phyloP scores from a whole-genome alignment of 2,113 vertebrate species.

The Zeus faber region DNA sequence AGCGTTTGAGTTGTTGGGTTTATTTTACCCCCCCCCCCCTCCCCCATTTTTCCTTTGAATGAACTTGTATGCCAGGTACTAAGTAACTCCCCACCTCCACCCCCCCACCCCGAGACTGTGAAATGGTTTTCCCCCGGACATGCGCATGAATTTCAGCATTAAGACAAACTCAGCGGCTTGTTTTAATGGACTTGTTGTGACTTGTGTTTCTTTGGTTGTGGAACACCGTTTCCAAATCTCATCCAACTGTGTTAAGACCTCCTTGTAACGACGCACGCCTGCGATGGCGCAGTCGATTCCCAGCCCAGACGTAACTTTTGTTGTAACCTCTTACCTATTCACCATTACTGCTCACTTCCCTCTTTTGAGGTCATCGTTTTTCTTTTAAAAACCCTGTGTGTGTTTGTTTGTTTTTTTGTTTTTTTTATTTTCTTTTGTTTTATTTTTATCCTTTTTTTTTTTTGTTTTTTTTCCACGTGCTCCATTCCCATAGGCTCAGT shows the following conservation, averaged over 20 bases:
- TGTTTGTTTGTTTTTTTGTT: too few species aligned
- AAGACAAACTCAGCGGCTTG: constrained; percentile 59
- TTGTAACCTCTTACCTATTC: constrained; percentile 53
- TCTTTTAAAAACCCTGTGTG: constrained; percentile 47
- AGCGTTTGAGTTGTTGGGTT: too few species aligned
- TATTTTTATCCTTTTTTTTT: too few species aligned
- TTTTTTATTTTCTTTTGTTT: constrained; percentile 10
- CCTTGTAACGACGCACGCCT: constrained; percentile 10
- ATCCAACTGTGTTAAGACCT: too few species aligned
- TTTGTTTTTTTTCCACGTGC: constrained; percentile 11
- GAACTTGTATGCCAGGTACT: too few species aligned
- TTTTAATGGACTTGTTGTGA: constrained; percentile 51
- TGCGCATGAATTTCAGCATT: constrained; percentile 62
- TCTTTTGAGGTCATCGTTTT: constrained; percentile 64
- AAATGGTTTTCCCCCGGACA: constrained; percentile 39
- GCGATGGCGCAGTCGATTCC: constrained; percentile 26
- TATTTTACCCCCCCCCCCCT: too few species aligned
- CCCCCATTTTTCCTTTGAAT: too few species aligned
- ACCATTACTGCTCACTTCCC: constrained; percentile 67
- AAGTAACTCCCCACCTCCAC: too few species aligned
- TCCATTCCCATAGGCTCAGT: constrained; percentile 99
- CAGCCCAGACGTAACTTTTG: constrained; percentile 46
- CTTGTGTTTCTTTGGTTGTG: constrained; percentile 33
- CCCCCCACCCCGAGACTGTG: too few species aligned
- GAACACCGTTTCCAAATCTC: too few species aligned